Evolutionary conservation across 1,140 invertebrate species (phyloP).

Genomic region (Acromyrmex charruanus): DNA sequence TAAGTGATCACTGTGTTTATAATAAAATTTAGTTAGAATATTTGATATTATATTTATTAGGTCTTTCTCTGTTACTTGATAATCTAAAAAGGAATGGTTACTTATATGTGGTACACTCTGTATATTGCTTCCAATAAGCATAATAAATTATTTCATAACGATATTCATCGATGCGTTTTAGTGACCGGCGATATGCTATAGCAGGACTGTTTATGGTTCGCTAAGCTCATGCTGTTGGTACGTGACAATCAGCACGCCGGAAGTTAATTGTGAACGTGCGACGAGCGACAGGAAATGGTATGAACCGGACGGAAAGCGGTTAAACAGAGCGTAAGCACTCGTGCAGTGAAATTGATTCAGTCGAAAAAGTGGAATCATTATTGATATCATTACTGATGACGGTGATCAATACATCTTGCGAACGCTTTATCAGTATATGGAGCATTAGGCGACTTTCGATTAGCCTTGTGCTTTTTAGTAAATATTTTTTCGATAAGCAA

Average conservation of each 20-base stretch:
- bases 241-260: constrained; percentile 58
- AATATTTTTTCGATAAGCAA: constrained; percentile 35
- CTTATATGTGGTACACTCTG: no score
- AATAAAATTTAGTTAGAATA: no score
- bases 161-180: constrained; percentile 19
- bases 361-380: constrained; percentile 20
- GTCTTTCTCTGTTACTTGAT: no score
- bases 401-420: neutral
- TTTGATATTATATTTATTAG: no score
- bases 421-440: neutral
- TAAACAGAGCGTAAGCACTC: constrained; percentile 72
- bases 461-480: constrained; percentile 56
- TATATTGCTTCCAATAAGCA: neutral
- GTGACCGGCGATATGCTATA: constrained; percentile 10
- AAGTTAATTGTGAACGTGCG: constrained; percentile 72
- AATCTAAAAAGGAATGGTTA: no score
- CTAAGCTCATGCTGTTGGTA: neutral
- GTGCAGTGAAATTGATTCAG: constrained; percentile 44
- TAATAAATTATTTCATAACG: constrained; percentile 24
- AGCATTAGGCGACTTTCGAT: constrained; percentile 42
- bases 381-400: constrained; percentile 27
- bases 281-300: constrained; percentile 71
- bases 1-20: no score
- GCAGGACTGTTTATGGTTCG: constrained; percentile 63
- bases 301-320: constrained; percentile 71